These are phyloP conservation scores for Phylloscopus collybita DNA, from an alignment of 2,797 vertebrate genomes.

Conservation along the genomic window DNA sequence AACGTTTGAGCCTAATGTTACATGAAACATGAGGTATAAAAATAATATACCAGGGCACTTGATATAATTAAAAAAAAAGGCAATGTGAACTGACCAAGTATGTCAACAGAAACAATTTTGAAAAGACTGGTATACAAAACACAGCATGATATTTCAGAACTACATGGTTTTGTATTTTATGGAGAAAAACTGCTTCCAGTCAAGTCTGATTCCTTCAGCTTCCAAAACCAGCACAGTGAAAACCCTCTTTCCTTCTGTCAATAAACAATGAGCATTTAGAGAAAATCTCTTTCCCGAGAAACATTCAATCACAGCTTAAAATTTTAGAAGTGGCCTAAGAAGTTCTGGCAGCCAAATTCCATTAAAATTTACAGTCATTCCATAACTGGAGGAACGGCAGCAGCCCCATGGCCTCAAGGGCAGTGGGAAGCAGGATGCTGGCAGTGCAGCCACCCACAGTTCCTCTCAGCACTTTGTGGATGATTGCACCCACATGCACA, in stretches of 20 bases:
- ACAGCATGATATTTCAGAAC: neutral
- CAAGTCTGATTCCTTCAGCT: neutral
- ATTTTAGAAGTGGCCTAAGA: neutral
- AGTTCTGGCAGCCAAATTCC: neutral
- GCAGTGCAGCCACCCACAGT: neutral
- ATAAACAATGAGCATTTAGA: neutral
- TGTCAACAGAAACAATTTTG: neutral
- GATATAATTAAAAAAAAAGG: neutral
- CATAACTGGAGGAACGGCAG: neutral
- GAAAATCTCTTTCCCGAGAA: neutral
- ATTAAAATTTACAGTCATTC: neutral
- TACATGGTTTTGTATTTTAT: neutral
- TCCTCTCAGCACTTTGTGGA: neutral
- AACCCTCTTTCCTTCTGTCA: neutral
- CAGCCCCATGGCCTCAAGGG: neutral
- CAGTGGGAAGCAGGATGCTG: fast-evolving
- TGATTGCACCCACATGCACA: neutral
- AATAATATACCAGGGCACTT: neutral
- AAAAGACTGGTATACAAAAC: neutral
- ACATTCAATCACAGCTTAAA: neutral
- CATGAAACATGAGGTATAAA: neutral
- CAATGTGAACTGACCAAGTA: neutral
- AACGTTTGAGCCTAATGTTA: neutral
- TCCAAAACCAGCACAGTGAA: neutral
- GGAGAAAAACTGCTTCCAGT: neutral